phyloP scores from a whole-genome alignment of 2,888 invertebrate genomes.

The Heliconius hortense region DNA sequence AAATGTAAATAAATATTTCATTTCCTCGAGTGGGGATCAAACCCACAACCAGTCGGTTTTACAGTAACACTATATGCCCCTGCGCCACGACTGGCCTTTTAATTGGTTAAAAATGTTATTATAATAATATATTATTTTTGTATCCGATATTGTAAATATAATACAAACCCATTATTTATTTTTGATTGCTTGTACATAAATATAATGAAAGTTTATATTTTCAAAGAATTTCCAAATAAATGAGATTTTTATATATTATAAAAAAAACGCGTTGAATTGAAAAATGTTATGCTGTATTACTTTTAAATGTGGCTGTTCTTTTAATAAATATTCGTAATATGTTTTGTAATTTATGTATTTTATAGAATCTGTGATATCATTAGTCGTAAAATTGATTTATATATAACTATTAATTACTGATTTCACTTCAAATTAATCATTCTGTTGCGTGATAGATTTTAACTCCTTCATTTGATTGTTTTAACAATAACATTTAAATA shows the following conservation, averaged over 20 bases:
- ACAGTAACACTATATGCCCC: no score
- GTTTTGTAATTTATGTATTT: neutral
- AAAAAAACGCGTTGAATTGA: neutral
- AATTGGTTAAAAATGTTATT: neutral
- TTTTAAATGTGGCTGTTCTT: neutral
- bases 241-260: neutral
- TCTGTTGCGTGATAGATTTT: no score
- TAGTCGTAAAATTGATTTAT: slow-evolving; percentile 28
- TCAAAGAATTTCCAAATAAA: neutral
- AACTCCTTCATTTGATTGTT: neutral
- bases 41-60: no score
- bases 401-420: neutral
- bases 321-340: neutral
- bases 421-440: neutral
- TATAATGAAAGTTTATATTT: neutral
- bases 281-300: neutral
- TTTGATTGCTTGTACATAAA: neutral
- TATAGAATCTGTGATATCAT: slow-evolving; percentile 40
- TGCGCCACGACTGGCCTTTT: no score
- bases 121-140: slow-evolving; percentile 12
- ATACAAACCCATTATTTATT: neutral
- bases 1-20: no score
- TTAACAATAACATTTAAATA: no score
- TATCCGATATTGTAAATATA: slow-evolving; percentile 4
- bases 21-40: no score